These are phyloP conservation scores for Sylvilagus bachmani DNA, from an alignment of 2,113 vertebrate genomes.

Conservation along the genomic window DNA sequence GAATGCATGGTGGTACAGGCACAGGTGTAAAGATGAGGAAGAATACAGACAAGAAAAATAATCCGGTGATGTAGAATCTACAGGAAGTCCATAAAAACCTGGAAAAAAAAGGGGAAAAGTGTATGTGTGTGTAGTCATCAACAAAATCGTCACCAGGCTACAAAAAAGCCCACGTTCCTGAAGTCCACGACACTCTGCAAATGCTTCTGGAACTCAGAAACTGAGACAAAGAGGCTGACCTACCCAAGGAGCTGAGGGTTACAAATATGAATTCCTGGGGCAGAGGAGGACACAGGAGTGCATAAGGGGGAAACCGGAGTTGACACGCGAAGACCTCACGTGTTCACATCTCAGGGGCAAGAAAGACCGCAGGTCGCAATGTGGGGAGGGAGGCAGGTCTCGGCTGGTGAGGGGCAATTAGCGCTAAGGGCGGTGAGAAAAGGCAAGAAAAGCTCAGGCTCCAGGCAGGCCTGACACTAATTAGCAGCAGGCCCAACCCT, in stretches of 20 bases:
- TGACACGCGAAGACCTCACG: neutral
- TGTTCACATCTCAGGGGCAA: neutral
- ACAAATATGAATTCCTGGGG: neutral
- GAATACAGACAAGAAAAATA: neutral
- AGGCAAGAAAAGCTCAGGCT: neutral
- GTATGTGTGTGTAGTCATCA: neutral
- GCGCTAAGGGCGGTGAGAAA: neutral
- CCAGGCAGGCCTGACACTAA: neutral
- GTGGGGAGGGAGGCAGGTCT: neutral
- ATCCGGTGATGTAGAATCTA: neutral
- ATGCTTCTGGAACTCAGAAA: neutral
- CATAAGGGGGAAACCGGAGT: neutral
- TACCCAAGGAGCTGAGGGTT: neutral
- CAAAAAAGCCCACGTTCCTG: neutral
- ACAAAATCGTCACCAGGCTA: neutral
- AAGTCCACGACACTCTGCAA: neutral
- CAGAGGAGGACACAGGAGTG: neutral
- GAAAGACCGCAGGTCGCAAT: neutral
- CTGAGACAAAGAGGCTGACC: neutral
- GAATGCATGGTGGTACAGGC: neutral
- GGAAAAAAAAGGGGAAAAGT: neutral
- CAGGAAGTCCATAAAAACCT: neutral
- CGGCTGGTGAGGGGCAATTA: constrained; percentile 29
- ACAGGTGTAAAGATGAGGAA: neutral
- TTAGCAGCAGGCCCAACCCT: neutral